These are phyloP conservation scores for Drosophila tani DNA, from an alignment of 1,140 invertebrate genomes.

Conservation along the genomic window DNA sequence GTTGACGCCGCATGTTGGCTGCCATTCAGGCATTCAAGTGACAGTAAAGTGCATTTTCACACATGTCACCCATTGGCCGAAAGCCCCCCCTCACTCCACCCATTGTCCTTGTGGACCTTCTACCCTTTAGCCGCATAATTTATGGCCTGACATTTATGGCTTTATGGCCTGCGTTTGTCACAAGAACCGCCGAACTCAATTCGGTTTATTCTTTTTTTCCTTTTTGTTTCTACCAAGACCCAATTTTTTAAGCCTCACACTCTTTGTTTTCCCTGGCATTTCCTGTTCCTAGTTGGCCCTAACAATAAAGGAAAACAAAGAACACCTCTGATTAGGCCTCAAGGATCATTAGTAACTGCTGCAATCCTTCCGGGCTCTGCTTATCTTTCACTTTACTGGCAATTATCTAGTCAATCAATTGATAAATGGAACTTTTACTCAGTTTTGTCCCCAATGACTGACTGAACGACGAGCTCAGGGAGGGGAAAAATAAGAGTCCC, in stretches of 20 bases:
- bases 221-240: background rate
- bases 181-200: constrained; percentile 4
- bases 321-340: constrained; percentile 41
- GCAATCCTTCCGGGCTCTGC: constrained; percentile 23
- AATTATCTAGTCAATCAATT: constrained; percentile 82
- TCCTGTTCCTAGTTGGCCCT: background rate
- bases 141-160: constrained; percentile 75
- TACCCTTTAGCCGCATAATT: constrained; percentile 54
- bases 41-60: constrained; percentile 75
- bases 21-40: constrained; percentile 62
- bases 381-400: constrained; percentile 58
- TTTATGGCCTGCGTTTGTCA: constrained; percentile 75
- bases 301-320: constrained; percentile 32
- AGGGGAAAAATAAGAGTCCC: background rate
- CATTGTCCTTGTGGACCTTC: background rate
- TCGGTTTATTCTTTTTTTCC: constrained; percentile 2
- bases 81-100: background rate
- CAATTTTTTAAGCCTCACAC: constrained; percentile 26
- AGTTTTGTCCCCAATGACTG: constrained; percentile 44
- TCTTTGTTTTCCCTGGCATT: background rate
- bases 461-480: constrained; percentile 18
- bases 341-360: constrained; percentile 51
- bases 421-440: constrained; percentile 73
- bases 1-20: constrained; percentile 26
- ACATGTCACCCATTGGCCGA: constrained; percentile 56